These are phyloP conservation scores for Drosophila subobscura DNA, from an alignment of 1,140 invertebrate species.

Conservation along the genomic window DNA sequence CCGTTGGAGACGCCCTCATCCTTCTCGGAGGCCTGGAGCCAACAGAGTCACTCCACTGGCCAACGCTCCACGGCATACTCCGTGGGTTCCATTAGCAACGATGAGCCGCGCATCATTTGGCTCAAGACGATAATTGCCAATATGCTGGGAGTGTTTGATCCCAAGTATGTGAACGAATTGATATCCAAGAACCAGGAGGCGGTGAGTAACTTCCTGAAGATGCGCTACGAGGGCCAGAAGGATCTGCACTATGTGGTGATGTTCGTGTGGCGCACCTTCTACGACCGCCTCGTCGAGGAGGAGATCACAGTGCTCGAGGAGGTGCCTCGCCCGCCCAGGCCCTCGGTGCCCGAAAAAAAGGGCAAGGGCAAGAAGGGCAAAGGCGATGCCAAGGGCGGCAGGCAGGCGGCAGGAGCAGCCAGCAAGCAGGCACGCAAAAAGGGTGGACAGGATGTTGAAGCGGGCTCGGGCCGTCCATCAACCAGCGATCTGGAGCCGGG, in stretches of 20 bases:
- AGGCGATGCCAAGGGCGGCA: conserved; percentile 53
- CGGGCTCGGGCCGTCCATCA: not conserved
- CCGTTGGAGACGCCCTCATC: not conserved
- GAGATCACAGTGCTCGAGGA: conserved; percentile 86
- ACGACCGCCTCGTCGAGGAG: conserved; percentile 85
- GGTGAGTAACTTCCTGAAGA: conserved; percentile 79
- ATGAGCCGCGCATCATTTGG: conserved; percentile 71
- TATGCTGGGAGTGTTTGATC: conserved; percentile 72
- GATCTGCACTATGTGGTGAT: conserved; percentile 84
- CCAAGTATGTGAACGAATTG: conserved; percentile 64
- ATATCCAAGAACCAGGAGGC: conserved; percentile 51
- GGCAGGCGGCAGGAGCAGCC: conserved; percentile 25
- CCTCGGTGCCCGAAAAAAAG: conserved; percentile 59
- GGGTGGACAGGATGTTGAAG: conserved; percentile 59
- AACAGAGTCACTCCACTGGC: not conserved
- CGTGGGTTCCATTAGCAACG: conserved; percentile 18
- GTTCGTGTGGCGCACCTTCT: conserved; percentile 85
- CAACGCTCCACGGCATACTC: not conserved
- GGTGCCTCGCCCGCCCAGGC: conserved; percentile 62
- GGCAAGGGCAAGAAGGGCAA: conserved; percentile 75
- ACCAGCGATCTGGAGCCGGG: conserved; percentile 21
- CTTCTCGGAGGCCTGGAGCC: not conserved
- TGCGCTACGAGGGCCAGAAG: conserved; percentile 76
- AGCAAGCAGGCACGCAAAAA: conserved; percentile 59
- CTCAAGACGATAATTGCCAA: conserved; percentile 74